A percentile compares a stretch with the other conserved stretches of the same genome.
Conservation (phyloP, 1,140 invertebrate genomes). For the Trinorchestia longiramus region DNA sequence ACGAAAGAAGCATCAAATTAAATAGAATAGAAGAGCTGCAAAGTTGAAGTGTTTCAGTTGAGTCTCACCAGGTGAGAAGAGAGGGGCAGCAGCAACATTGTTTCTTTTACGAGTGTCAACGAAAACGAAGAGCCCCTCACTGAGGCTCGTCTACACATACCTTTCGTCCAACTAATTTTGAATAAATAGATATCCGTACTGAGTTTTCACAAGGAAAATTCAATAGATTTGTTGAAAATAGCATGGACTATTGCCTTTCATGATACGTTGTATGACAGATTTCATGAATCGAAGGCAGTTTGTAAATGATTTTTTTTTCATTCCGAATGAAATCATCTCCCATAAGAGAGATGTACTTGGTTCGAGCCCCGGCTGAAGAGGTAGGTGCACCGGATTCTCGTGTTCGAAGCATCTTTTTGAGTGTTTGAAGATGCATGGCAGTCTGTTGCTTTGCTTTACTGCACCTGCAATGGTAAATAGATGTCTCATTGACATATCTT, state of each 20-base stretch:
- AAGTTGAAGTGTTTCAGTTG: not conserved
- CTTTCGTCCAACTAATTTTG: not conserved
- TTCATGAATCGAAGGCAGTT: conserved; percentile 38
- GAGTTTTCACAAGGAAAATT: not conserved
- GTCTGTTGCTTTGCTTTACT: not conserved
- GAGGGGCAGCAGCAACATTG: conserved; percentile 38
- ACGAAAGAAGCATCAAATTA: not conserved
- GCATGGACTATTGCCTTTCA: conserved; percentile 14
- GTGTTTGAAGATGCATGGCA: not conserved
- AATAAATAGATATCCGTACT: not conserved
- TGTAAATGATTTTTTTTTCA: not conserved
- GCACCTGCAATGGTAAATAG: not conserved
- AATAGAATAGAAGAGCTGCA: not conserved
- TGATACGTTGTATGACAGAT: not conserved
- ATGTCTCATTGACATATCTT: not conserved
- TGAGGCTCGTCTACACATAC: not conserved
- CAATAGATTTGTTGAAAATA: not conserved
- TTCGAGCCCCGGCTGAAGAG: not conserved
- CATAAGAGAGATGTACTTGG: not conserved
- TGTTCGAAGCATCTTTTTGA: not conserved
- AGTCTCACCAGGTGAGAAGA: not conserved
- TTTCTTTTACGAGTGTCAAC: conserved; percentile 8
- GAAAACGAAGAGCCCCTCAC: not conserved
- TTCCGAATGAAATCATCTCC: not conserved
- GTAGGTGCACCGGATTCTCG: not conserved